Conservation (phyloP, 2,113 vertebrate genomes). For the Lota lota region DNA sequence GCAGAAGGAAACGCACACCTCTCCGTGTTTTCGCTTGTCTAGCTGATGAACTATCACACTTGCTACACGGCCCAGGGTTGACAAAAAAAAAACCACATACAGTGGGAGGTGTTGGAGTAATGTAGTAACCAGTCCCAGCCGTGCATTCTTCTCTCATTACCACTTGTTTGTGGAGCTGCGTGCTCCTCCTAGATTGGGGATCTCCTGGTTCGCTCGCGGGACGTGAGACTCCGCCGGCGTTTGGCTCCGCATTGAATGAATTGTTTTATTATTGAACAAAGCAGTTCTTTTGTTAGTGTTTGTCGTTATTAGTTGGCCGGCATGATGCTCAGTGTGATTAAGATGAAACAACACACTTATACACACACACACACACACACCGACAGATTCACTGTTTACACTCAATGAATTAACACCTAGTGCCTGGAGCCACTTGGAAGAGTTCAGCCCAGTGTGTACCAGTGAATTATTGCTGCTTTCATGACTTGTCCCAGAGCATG, state of each 20-base stretch:
- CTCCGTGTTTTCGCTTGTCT: constrained; percentile 68
- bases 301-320: no score
- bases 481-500: constrained; percentile 40
- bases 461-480: constrained; percentile 41
- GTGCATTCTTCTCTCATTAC: not conserved
- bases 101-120: constrained; percentile 23
- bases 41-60: constrained; percentile 56
- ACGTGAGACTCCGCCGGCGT: no score
- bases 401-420: constrained; percentile 14
- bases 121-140: constrained; percentile 28
- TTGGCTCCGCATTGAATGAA: no score
- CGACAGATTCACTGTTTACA: constrained; percentile 15
- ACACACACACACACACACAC: constrained; percentile 4
- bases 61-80: not conserved
- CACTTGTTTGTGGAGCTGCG: not conserved
- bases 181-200: not conserved
- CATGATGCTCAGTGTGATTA: no score
- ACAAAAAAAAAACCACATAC: not conserved
- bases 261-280: no score
- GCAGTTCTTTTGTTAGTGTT: no score
- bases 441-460: constrained; percentile 28
- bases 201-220: not conserved
- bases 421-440: constrained; percentile 22
- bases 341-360: no score
- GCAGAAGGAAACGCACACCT: constrained; percentile 54